Conservation (phyloP, 2,113 vertebrate genomes). For the Hucho hucho region DNA sequence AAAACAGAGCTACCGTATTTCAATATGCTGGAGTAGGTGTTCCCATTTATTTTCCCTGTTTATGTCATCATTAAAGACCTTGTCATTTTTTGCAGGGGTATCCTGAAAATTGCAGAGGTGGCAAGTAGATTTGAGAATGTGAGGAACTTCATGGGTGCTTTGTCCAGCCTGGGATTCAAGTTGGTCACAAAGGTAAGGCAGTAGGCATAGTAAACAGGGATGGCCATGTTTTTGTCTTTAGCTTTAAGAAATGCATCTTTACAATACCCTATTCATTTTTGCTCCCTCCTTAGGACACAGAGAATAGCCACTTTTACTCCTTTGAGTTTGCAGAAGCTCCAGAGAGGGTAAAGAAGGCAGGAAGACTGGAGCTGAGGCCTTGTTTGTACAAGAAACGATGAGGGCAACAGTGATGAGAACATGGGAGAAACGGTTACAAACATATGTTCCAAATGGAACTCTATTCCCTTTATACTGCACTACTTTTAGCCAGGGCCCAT, state of each 20-base stretch:
- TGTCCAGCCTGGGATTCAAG: conserved; percentile 84
- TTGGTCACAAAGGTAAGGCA: conserved; percentile 79
- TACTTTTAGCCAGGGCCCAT: too few relatives aligned
- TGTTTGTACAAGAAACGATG: conserved; percentile 91
- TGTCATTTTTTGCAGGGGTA: conserved; percentile 70
- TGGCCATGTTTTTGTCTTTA: background rate
- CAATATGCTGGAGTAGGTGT: background rate
- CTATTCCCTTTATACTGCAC: too few relatives aligned
- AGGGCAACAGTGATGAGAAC: conserved; percentile 23
- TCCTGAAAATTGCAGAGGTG: conserved; percentile 90
- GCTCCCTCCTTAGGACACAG: conserved; percentile 74
- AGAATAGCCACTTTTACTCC: conserved; percentile 83
- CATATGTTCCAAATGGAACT: too few relatives aligned
- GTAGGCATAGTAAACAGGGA: background rate
- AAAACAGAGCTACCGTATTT: background rate
- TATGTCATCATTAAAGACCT: too few relatives aligned
- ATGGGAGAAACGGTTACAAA: background rate
- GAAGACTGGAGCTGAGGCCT: conserved; percentile 77
- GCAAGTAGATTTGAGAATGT: conserved; percentile 87
- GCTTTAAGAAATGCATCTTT: background rate
- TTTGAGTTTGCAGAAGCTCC: conserved; percentile 78
- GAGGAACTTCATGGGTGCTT: conserved; percentile 69
- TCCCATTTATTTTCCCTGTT: background rate
- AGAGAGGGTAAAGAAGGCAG: conserved; percentile 47
- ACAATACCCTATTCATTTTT: background rate